These are phyloP conservation scores for Malaclemys terrapin DNA, from an alignment of 2,113 vertebrate genomes.

Conservation along the genomic window DNA sequence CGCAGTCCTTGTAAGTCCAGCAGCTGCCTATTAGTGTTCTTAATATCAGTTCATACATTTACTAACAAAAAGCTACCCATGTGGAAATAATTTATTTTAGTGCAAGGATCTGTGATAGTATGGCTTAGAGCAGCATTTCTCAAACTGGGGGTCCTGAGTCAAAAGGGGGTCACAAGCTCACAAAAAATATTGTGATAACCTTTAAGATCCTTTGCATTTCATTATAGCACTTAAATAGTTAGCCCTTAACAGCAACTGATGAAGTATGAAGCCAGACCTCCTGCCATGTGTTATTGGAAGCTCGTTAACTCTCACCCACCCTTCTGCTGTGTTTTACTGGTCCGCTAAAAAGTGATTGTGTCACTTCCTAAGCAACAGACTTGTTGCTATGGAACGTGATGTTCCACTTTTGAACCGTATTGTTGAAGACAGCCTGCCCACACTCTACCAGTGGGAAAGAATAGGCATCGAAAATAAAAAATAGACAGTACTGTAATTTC, in stretches of 20 bases:
- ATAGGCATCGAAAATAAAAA: not conserved
- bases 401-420: not conserved
- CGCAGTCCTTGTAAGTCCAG: too few species aligned
- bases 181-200: not conserved
- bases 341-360: not conserved
- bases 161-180: not conserved
- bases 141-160: not conserved
- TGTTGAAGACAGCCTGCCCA: not conserved
- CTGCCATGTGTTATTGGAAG: not conserved
- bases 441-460: not conserved
- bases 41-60: not conserved
- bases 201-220: not conserved
- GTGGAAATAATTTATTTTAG: not conserved
- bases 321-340: not conserved
- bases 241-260: not conserved
- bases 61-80: not conserved
- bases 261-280: not conserved
- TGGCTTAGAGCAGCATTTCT: not conserved
- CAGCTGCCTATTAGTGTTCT: not conserved
- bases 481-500: not conserved
- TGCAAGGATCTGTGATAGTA: not conserved
- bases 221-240: not conserved
- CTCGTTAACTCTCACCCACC: not conserved
- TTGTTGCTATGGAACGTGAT: not conserved
- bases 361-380: too few species aligned